phyloP scores from a whole-genome alignment of 2,113 vertebrate genomes.

The Nycticorax nycticorax region DNA sequence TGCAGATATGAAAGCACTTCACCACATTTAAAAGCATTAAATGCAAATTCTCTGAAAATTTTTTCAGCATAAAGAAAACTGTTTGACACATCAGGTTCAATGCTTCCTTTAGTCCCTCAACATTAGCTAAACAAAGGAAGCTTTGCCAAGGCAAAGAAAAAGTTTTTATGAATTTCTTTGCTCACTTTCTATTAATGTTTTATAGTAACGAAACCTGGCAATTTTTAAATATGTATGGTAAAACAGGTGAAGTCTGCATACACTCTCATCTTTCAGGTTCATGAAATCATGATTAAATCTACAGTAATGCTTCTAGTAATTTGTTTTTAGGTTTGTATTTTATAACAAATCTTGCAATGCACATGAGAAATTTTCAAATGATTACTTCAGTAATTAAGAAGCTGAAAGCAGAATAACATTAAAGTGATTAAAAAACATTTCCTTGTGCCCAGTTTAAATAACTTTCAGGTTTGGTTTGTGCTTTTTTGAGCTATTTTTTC shows the following conservation, averaged over 20 bases:
- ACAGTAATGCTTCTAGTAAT: not conserved
- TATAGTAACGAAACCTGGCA: not conserved
- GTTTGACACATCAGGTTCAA: not conserved
- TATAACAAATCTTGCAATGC: not conserved
- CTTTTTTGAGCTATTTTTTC: not conserved
- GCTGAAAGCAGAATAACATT: not conserved
- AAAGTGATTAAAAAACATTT: not conserved
- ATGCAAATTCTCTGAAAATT: conserved; percentile 21
- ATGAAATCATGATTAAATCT: not conserved
- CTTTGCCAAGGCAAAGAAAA: not conserved
- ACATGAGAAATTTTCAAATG: not conserved
- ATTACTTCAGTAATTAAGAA: not conserved
- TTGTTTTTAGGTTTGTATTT: not conserved
- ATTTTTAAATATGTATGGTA: not conserved
- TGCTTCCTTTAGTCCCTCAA: not conserved
- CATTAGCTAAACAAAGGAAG: not conserved
- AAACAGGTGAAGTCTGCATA: not conserved
- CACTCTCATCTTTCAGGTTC: not conserved
- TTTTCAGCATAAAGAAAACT: conserved; percentile 28
- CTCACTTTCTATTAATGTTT: not conserved
- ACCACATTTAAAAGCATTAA: not conserved
- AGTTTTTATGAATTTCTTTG: not conserved
- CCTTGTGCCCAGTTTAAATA: not conserved
- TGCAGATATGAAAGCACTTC: conserved; percentile 9
- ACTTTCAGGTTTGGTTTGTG: not conserved